A percentile compares a stretch with the other conserved stretches of the same genome.
phyloP scores from a whole-genome alignment of 2,888 invertebrate species.

The Panopea generosa region DNA sequence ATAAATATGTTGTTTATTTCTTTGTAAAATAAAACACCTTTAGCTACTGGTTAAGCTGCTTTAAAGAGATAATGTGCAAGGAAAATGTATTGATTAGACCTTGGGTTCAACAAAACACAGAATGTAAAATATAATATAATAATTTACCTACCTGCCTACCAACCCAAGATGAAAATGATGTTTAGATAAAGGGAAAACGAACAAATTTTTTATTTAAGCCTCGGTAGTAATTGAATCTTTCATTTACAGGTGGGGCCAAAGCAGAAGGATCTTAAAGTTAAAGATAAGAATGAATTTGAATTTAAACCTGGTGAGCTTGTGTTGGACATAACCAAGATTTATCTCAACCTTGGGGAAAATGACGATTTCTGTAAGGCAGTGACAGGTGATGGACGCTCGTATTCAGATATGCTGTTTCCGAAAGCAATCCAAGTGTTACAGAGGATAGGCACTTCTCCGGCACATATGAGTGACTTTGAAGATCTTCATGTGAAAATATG shows the following conservation, averaged over 20 bases:
- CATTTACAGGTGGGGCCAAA: slow-evolving; percentile 88
- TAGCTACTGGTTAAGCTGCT: too few species aligned
- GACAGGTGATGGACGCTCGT: slow-evolving; percentile 93
- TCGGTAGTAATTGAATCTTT: too few species aligned
- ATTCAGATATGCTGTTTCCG: slow-evolving; percentile 93
- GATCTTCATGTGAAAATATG: slow-evolving; percentile 90
- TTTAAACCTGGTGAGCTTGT: slow-evolving; percentile 97
- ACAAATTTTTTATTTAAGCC: too few species aligned
- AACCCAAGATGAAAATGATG: too few species aligned
- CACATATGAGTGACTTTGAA: slow-evolving; percentile 91
- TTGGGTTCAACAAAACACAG: too few species aligned
- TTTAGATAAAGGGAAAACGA: too few species aligned
- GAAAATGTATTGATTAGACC: too few species aligned
- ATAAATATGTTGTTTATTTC: too few species aligned
- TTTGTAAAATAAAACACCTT: too few species aligned
- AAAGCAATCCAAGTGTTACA: slow-evolving; percentile 92
- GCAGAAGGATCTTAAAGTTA: slow-evolving; percentile 96
- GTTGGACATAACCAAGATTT: slow-evolving; percentile 95
- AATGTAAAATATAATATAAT: too few species aligned
- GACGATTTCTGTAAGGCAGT: slow-evolving; percentile 82
- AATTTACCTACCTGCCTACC: too few species aligned
- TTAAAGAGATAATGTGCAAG: too few species aligned
- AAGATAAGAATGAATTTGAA: slow-evolving; percentile 92
- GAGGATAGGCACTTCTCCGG: slow-evolving; percentile 91
- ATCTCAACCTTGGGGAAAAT: slow-evolving; percentile 91